A percentile compares a stretch with the other conserved stretches of the same genome.
phyloP scores from a whole-genome alignment of 1,140 invertebrate genomes.

The Colletes gigas region DNA sequence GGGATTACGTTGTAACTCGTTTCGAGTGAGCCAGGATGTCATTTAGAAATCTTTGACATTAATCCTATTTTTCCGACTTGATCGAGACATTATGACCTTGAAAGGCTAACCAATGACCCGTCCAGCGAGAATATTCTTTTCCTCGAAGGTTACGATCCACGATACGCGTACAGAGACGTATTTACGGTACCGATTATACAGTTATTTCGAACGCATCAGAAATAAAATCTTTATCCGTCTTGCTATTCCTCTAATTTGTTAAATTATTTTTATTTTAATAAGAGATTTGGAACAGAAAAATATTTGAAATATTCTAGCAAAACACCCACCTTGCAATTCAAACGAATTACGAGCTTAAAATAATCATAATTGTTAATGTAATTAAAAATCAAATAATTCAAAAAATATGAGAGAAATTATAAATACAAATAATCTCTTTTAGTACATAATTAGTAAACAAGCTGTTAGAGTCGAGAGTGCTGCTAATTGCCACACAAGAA shows the following conservation, averaged over 20 bases:
- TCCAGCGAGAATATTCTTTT: constrained; percentile 9
- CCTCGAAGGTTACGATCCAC: constrained; percentile 1
- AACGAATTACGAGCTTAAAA: too few species aligned
- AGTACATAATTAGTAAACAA: too few species aligned
- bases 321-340: too few species aligned
- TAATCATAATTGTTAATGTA: too few species aligned
- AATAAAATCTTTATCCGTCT: too few species aligned
- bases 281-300: neutral
- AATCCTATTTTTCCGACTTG: constrained; percentile 47
- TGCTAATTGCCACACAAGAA: too few species aligned
- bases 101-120: constrained; percentile 34
- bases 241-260: too few species aligned
- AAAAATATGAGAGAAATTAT: too few species aligned
- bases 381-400: too few species aligned
- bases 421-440: too few species aligned
- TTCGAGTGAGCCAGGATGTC: neutral
- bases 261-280: neutral
- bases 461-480: too few species aligned
- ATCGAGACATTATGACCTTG: constrained; percentile 40
- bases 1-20: neutral
- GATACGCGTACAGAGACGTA: neutral
- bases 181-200: neutral
- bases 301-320: neutral
- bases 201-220: too few species aligned
- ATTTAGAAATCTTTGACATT: constrained; percentile 19